These are phyloP conservation scores for Pelvicachromis taeniatus DNA, from an alignment of 2,113 vertebrate genomes.

Conservation along the genomic window DNA sequence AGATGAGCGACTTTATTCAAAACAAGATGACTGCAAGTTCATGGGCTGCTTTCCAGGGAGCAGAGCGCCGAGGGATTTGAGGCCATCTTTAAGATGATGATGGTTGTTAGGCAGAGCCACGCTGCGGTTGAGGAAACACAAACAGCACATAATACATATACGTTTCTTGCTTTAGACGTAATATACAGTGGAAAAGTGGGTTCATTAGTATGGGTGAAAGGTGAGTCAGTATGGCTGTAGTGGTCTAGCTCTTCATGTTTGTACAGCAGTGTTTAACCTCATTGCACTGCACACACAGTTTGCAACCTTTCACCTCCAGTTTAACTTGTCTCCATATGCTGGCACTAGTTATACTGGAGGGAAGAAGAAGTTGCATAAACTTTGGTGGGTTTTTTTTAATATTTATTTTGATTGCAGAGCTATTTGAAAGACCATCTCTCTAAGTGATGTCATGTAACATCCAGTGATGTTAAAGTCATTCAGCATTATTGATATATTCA, in stretches of 20 bases:
- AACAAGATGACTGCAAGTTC: not conserved
- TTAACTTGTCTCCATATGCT: not conserved
- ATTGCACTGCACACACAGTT: not conserved
- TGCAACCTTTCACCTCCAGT: not conserved
- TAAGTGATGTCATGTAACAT: not conserved
- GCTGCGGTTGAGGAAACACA: not conserved
- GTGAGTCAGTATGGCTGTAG: not conserved
- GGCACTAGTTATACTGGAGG: not conserved
- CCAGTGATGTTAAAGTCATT: not conserved
- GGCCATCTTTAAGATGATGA: not conserved
- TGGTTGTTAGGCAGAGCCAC: not conserved
- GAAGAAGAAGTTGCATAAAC: not conserved
- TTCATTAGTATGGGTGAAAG: not conserved
- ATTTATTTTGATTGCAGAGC: not conserved
- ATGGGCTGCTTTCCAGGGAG: not conserved
- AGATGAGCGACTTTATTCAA: constrained; percentile 2
- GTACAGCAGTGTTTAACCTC: not conserved
- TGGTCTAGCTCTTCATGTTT: not conserved
- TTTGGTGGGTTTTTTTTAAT: not conserved
- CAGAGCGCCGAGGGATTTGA: not conserved
- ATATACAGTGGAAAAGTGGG: not conserved
- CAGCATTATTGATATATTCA: not conserved
- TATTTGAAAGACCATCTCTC: not conserved
- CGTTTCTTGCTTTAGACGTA: not conserved
- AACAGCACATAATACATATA: not conserved